Evolutionary conservation across 2,888 invertebrate species (phyloP).

Genomic region (Leucozona laternaria): DNA sequence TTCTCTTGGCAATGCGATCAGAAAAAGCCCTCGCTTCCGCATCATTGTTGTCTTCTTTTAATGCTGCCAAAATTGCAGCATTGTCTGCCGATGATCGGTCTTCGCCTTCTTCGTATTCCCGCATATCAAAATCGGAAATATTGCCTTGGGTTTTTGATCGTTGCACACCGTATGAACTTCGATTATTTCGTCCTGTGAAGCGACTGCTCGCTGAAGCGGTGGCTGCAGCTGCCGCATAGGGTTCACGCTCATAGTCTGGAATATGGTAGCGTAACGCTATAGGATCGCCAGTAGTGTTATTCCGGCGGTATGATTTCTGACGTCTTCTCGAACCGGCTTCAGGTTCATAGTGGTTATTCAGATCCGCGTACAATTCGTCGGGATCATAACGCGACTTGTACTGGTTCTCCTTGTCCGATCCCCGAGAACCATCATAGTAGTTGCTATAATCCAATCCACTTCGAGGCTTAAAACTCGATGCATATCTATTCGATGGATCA

Average conservation of each 20-base stretch:
- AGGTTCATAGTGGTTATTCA: constrained; percentile 77
- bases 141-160: constrained; percentile 79
- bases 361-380: constrained; percentile 77
- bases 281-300: constrained; percentile 76
- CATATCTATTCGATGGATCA: constrained; percentile 78
- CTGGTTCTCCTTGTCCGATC: constrained; percentile 78
- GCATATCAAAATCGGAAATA: constrained; percentile 79
- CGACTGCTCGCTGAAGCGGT: constrained; percentile 78
- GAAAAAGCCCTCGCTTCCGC: constrained; percentile 84
- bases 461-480: constrained; percentile 77
- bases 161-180: constrained; percentile 73
- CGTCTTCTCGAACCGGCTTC: constrained; percentile 68
- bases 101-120: constrained; percentile 83
- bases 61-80: constrained; percentile 84
- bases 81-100: constrained; percentile 85
- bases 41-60: constrained; percentile 83
- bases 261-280: constrained; percentile 73
- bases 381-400: constrained; percentile 79
- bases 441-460: constrained; percentile 77
- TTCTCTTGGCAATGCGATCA: constrained; percentile 91
- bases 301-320: constrained; percentile 79
- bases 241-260: constrained; percentile 72
- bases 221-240: constrained; percentile 57
- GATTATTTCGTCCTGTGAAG: constrained; percentile 79
- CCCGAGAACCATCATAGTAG: constrained; percentile 78